phyloP scores from a whole-genome alignment of 2,888 invertebrate species.

The Tetrapedia diversipes region DNA sequence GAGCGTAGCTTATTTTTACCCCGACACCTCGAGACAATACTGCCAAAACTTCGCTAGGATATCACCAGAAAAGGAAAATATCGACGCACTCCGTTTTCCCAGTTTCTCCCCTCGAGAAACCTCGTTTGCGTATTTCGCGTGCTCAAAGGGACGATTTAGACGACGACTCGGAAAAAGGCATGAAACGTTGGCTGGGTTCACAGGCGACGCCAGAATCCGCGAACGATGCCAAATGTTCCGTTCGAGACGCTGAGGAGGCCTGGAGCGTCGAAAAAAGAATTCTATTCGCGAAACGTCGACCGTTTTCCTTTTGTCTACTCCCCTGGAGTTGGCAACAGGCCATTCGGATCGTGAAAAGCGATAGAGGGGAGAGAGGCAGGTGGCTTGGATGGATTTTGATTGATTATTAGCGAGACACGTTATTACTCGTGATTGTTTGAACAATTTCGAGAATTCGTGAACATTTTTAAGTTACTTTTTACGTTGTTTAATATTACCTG shows the following conservation, averaged over 20 bases:
- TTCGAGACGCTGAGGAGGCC: neutral
- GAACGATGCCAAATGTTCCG: conserved; percentile 28
- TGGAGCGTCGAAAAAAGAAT: conserved; percentile 11
- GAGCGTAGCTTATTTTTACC: conserved; percentile 22
- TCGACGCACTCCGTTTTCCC: no score
- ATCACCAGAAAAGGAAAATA: no score
- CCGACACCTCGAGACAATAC: conserved; percentile 20
- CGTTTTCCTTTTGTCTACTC: conserved; percentile 18
- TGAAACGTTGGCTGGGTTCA: conserved; percentile 6
- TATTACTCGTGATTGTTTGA: neutral
- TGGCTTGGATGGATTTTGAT: neutral
- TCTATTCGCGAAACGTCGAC: conserved; percentile 3
- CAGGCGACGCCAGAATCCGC: neutral
- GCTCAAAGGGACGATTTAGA: neutral
- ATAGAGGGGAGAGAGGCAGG: neutral
- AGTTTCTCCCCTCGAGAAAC: no score
- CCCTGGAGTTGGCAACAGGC: conserved; percentile 26
- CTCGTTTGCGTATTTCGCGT: neutral
- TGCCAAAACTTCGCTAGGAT: neutral
- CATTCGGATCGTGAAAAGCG: conserved; percentile 10
- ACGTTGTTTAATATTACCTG: no score
- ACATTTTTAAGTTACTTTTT: neutral
- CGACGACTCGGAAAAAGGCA: neutral
- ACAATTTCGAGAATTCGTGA: neutral
- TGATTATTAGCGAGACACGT: neutral